These are phyloP conservation scores for Crotalus helleri DNA, from an alignment of 2,113 vertebrate genomes.

Conservation along the genomic window DNA sequence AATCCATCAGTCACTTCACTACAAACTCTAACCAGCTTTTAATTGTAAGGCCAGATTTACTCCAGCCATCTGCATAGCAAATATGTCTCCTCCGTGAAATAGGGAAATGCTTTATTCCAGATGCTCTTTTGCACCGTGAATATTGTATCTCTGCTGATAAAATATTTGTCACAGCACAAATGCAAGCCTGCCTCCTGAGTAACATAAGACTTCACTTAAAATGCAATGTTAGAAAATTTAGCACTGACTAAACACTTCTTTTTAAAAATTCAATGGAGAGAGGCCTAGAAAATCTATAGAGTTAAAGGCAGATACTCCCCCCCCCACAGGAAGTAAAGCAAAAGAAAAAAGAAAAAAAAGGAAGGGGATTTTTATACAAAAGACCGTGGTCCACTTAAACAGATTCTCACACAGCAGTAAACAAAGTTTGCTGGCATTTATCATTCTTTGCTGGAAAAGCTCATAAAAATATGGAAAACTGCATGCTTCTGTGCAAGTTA, in stretches of 20 bases:
- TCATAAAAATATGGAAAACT: neutral
- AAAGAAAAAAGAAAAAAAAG: neutral
- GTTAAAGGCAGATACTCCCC: slow-evolving; percentile 46
- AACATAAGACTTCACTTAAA: slow-evolving; percentile 52
- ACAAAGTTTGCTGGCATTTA: neutral
- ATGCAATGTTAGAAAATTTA: slow-evolving; percentile 59
- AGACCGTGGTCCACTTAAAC: neutral
- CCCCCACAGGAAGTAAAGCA: neutral
- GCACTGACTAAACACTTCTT: slow-evolving; percentile 59
- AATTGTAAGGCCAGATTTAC: slow-evolving; percentile 69
- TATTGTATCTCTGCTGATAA: slow-evolving; percentile 60
- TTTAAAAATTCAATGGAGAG: slow-evolving; percentile 58
- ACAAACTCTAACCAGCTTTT: slow-evolving; percentile 67
- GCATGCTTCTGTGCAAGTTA: neutral
- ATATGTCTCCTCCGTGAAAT: slow-evolving; percentile 47
- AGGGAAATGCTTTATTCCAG: slow-evolving; percentile 58
- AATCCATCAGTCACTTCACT: slow-evolving; percentile 61
- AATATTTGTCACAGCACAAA: slow-evolving; percentile 64
- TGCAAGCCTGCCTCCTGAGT: slow-evolving; percentile 54
- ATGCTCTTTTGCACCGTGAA: slow-evolving; percentile 60
- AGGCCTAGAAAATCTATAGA: slow-evolving; percentile 37
- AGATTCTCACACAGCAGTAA: neutral
- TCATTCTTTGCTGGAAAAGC: neutral
- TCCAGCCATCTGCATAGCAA: slow-evolving; percentile 57
- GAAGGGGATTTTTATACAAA: neutral